Percentiles rank a stretch among this genome's conserved stretches.
Evolutionary conservation across 2,797 vertebrate genomes (phyloP).

Genomic region (Lepilemur septentrionalis): DNA sequence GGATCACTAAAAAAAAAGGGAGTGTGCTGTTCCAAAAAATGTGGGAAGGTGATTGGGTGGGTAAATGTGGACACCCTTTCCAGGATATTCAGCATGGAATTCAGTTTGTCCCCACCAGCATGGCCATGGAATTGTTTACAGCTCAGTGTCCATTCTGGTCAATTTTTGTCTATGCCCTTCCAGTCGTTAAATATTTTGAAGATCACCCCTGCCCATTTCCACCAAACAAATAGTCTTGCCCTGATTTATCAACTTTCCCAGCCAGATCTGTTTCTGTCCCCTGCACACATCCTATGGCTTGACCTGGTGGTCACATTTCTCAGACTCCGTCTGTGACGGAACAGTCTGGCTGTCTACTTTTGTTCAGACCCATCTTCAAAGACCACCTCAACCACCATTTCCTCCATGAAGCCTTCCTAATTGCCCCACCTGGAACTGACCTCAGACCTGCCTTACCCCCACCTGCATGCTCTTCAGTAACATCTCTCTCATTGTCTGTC

Average conservation of each 20-base stretch:
- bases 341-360: background rate
- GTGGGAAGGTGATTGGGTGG: background rate
- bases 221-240: background rate
- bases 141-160: background rate
- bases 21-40: background rate
- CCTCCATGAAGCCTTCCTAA: background rate
- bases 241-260: conserved; percentile 2
- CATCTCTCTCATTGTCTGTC: background rate
- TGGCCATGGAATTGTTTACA: background rate
- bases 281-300: background rate
- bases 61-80: background rate
- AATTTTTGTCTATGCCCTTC: background rate
- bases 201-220: background rate
- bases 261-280: background rate
- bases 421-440: background rate
- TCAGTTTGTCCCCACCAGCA: background rate
- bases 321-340: background rate
- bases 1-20: background rate
- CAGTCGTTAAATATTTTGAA: background rate
- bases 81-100: background rate
- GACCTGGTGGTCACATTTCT: background rate
- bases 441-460: background rate
- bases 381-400: background rate
- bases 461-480: background rate
- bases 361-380: background rate